These are phyloP conservation scores for Digitonthophagus gazella DNA, from an alignment of 2,888 invertebrate species.

Conservation along the genomic window DNA sequence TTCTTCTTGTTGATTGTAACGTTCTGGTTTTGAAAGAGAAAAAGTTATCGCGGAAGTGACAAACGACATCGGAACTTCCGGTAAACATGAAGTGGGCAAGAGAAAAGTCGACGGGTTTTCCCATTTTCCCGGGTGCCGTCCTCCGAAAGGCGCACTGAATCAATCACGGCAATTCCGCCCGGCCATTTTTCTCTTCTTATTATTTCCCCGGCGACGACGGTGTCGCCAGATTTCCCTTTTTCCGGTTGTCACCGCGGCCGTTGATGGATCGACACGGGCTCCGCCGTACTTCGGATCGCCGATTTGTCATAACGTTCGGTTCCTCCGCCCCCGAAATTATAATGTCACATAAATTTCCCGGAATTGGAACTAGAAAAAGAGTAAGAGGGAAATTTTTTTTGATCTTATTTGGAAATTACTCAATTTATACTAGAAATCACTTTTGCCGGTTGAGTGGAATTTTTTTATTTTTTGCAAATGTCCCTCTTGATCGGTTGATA, in stretches of 20 bases:
- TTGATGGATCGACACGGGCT: conserved; percentile 48
- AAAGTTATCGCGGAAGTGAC: not conserved
- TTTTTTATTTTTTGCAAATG: not conserved
- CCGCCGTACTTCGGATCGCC: conserved; percentile 29
- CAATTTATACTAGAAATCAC: not conserved
- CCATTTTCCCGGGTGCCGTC: not conserved
- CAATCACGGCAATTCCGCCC: conserved; percentile 46
- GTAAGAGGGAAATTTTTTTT: too few relatives aligned
- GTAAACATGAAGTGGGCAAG: not conserved
- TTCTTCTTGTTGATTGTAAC: too few relatives aligned
- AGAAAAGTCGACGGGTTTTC: not conserved
- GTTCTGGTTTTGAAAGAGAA: not conserved
- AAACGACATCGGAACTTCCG: not conserved
- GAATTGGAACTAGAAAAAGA: too few relatives aligned
- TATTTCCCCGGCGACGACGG: conserved; percentile 48
- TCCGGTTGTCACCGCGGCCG: conserved; percentile 42
- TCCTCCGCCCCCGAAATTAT: not conserved
- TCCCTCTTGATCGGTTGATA: not conserved
- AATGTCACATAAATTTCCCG: not conserved
- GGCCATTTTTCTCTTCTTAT: conserved; percentile 47
- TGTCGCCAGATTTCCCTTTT: conserved; percentile 45
- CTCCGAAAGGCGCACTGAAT: conserved; percentile 37
- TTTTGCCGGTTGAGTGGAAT: not conserved
- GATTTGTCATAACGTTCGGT: conserved; percentile 8
- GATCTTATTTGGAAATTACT: not conserved